These are phyloP conservation scores for Tetramorium alpestre DNA, from an alignment of 1,140 invertebrate species.

Conservation along the genomic window DNA sequence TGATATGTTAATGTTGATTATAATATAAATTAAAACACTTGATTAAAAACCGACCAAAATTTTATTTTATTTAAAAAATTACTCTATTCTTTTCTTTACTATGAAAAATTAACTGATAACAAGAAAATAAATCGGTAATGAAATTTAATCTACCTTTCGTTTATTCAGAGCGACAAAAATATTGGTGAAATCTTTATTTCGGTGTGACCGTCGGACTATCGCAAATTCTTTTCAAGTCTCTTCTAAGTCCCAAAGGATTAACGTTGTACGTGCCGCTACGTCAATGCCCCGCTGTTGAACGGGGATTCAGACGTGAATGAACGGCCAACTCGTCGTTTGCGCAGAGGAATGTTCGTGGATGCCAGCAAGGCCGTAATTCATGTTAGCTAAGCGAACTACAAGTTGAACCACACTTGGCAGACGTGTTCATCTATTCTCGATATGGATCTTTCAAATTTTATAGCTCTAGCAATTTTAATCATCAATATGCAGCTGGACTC, in stretches of 20 bases:
- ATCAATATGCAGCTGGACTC: background rate
- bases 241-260: background rate
- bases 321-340: slow-evolving; percentile 34
- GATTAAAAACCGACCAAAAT: background rate
- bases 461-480: background rate
- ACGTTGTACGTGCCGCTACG: slow-evolving; percentile 3
- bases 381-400: background rate
- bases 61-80: background rate
- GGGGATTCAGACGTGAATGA: slow-evolving; percentile 52
- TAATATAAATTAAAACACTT: background rate
- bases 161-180: background rate
- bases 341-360: background rate
- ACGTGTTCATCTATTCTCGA: background rate
- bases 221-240: background rate
- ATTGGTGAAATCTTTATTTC: background rate
- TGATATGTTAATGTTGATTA: background rate
- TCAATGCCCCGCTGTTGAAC: slow-evolving; percentile 34
- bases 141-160: background rate
- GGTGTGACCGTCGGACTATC: too few relatives aligned
- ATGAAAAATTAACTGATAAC: background rate
- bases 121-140: background rate
- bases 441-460: background rate
- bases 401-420: background rate
- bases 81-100: background rate
- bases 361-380: slow-evolving; percentile 17